Percentiles rank a stretch among this genome's conserved stretches.
Evolutionary conservation across 2,888 invertebrate species (phyloP).

Genomic region (Andrena camellia): DNA sequence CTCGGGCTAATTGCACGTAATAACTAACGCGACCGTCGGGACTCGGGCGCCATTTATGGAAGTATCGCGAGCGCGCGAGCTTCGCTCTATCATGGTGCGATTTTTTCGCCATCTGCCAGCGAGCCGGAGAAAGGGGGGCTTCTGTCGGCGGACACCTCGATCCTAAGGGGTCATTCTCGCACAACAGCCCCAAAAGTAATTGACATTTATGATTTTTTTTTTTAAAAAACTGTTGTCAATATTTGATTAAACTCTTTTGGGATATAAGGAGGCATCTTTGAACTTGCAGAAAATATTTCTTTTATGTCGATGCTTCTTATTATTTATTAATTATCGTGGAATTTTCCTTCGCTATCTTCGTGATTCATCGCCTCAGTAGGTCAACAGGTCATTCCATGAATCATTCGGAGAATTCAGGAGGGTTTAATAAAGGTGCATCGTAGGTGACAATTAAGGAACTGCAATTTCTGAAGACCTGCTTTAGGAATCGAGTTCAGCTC

Average conservation of each 20-base stretch:
- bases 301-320: neutral
- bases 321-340: neutral
- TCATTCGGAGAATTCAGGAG: too few species aligned
- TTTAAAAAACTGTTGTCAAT: too few species aligned
- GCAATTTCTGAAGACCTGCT: neutral
- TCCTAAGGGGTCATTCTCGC: too few species aligned
- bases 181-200: too few species aligned
- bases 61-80: constrained; percentile 51
- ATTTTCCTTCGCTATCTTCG: neutral
- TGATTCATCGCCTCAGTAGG: too few species aligned
- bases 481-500: neutral
- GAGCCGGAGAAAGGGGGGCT: neutral
- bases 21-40: constrained; percentile 76
- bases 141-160: too few species aligned
- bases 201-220: too few species aligned
- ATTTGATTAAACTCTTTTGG: too few species aligned
- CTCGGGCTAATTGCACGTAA: constrained; percentile 80
- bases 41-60: constrained; percentile 77
- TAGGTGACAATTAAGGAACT: neutral
- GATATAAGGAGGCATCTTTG: too few species aligned
- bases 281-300: too few species aligned
- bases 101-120: constrained; percentile 9
- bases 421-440: neutral
- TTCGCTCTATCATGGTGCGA: constrained; percentile 38
- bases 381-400: too few species aligned